Conservation (phyloP, 1,140 invertebrate genomes). For the Cyclargus thomasi region DNA sequence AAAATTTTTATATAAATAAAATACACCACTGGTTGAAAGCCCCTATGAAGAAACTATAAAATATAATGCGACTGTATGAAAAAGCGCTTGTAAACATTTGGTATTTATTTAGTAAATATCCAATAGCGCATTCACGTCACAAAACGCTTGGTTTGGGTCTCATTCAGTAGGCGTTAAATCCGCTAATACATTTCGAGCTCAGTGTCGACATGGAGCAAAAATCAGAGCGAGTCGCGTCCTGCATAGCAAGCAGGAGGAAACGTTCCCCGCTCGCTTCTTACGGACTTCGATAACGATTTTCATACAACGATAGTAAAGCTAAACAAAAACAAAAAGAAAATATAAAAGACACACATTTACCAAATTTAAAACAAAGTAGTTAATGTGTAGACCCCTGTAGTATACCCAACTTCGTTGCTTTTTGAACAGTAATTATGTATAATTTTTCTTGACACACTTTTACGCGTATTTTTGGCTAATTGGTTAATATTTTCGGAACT, state of each 20-base stretch:
- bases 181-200: slow-evolving; percentile 56
- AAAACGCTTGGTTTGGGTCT: slow-evolving; percentile 42
- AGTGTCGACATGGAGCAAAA: slow-evolving; percentile 55
- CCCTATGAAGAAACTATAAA: background rate
- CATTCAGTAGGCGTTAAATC: slow-evolving; percentile 53
- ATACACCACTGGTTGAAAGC: background rate
- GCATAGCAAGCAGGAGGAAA: slow-evolving; percentile 53
- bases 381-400: background rate
- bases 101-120: slow-evolving; percentile 11
- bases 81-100: background rate
- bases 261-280: background rate
- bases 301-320: background rate
- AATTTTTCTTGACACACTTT: background rate
- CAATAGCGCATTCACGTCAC: slow-evolving; percentile 48
- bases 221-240: slow-evolving; percentile 53
- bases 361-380: background rate
- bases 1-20: too few relatives aligned
- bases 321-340: background rate
- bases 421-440: background rate
- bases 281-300: background rate
- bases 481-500: background rate
- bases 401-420: background rate
- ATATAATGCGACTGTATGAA: background rate
- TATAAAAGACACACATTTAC: background rate
- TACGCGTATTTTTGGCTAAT: background rate